Base-by-base conservation (phyloP, 2,888 invertebrate species). In the Therioaphis trifolii region DNA sequence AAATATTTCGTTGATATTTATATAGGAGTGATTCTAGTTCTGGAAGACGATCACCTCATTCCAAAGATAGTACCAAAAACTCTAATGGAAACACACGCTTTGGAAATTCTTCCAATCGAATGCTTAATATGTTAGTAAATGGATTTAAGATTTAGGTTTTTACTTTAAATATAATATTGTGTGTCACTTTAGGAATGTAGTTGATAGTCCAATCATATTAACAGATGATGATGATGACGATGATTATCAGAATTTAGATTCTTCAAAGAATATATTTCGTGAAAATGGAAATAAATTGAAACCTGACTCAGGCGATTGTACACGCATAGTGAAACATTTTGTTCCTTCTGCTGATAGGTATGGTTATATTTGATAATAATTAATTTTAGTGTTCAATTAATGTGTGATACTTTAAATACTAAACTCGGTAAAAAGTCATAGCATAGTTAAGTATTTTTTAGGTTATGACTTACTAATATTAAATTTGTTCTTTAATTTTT, bases 311-410 rank as follows among this genome's bases (percentile, higher is more conserved):
- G 49, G 49, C 24, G 82, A 82, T 24, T n/a, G 49, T 82, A 66
- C 74, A 74, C 35, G 72, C n/a, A 18, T 82, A 49, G 74, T 82
- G 27, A 82, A 82, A 82, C 82, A 82, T 82, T 82, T 74, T 63
- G 82, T 82, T 63, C 61, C 82, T 61, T 82, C 82, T 72, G 40
- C 49, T 82, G 82, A 82, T 74, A 82, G 82, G 82, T 82, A 74
- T 79, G 78, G 35, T 40, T 78, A 55, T 18, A 40, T 11, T n/a
- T 40, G 9, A 18, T 29, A 29, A 21, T 68, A 43, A 68, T 43
- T 68, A 68, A 40, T 68, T 68, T 68, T 40, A 68, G 68, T 12
- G 21, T 78, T 14, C 55, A 49, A 78, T 24, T 68, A 66, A 18
- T 68, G 55, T 75, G 40, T 75, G 21, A 15, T 29, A 4, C 21